Conservation (phyloP, 2,797 vertebrate species). For the Rhinophrynus dorsalis region DNA sequence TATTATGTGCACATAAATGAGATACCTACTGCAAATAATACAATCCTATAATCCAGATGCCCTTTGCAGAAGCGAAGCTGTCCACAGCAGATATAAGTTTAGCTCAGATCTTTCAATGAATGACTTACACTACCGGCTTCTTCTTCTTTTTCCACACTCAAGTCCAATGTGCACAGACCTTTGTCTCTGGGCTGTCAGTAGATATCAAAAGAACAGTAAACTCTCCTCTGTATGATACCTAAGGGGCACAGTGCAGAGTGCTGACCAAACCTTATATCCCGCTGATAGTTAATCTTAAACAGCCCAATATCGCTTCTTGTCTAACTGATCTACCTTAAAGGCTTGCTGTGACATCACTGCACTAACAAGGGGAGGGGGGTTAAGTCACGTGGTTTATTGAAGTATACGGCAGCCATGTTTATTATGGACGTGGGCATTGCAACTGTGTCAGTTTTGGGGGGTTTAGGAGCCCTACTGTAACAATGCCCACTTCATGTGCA, state of each 20-base stretch:
- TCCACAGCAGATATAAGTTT: too few species aligned
- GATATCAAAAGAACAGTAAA: not conserved
- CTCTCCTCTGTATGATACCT: not conserved
- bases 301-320: not conserved
- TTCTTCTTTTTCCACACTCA: not conserved
- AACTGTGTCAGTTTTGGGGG: not conserved
- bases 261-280: conserved; percentile 6
- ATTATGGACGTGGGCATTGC: conserved; percentile 4
- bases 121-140: conserved; percentile 31
- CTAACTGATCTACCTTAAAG: conserved; percentile 30
- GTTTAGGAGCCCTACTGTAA: not conserved
- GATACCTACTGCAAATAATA: too few species aligned
- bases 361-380: too few species aligned
- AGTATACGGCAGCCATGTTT: conserved; percentile 36
- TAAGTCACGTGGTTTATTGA: conserved; percentile 14
- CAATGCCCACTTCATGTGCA: conserved; percentile 32
- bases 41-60: too few species aligned
- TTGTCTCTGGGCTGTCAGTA: conserved; percentile 12
- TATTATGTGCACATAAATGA: too few species aligned
- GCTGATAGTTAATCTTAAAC: not conserved
- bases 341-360: not conserved
- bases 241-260: not conserved
- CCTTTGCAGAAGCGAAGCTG: too few species aligned
- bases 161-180: conserved; percentile 25
- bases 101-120: not conserved